Conservation (phyloP, 2,888 invertebrate genomes). For the Polyommatus iphigenia region DNA sequence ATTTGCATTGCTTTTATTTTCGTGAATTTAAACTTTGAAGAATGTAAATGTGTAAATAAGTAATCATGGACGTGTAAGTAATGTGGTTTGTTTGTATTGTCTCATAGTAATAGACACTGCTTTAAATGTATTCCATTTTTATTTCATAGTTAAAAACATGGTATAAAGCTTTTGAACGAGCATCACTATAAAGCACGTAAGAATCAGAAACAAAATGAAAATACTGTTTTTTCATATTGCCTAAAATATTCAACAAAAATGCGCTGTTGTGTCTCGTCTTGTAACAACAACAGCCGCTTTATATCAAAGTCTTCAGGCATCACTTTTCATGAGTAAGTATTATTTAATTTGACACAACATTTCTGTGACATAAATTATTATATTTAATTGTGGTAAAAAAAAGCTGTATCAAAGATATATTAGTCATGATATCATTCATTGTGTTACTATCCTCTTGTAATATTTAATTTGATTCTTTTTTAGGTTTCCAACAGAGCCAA, state of each 20-base stretch:
- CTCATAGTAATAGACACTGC: no score
- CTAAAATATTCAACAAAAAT: slow-evolving; percentile 46
- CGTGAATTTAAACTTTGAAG: background rate
- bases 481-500: slow-evolving; percentile 59
- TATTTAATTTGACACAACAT: no score
- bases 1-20: background rate
- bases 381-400: no score
- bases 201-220: background rate
- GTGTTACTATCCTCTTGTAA: background rate
- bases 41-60: no score
- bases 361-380: no score
- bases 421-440: background rate
- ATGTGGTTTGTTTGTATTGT: no score
- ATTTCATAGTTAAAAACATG: no score
- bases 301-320: slow-evolving; percentile 62
- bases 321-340: slow-evolving; percentile 68
- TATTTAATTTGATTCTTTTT: slow-evolving; percentile 33
- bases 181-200: background rate
- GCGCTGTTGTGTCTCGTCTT: slow-evolving; percentile 63
- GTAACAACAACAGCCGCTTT: slow-evolving; percentile 63
- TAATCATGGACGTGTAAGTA: no score
- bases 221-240: background rate
- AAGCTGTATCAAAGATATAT: background rate
- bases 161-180: no score
- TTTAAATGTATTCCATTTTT: background rate